Percentiles rank a stretch among this genome's conserved stretches.
phyloP scores from a whole-genome alignment of 1,140 invertebrate genomes.

The Penaeus chinensis region DNA sequence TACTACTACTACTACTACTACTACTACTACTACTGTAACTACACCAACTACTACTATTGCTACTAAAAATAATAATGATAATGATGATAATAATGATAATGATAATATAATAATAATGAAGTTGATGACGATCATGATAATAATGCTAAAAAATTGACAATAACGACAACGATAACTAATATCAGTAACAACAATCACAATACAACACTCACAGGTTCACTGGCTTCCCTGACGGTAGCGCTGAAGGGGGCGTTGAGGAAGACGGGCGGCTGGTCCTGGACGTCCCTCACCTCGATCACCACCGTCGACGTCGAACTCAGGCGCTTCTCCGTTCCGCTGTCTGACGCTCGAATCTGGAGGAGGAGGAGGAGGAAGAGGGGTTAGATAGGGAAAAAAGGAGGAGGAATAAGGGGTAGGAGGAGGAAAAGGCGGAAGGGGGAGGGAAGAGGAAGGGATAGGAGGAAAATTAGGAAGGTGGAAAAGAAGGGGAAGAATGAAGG shows the following conservation, averaged over 20 bases:
- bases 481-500: too few relatives aligned
- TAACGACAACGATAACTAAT: neutral
- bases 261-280: constrained; percentile 83
- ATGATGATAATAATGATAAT: too few relatives aligned
- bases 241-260: constrained; percentile 84
- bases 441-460: too few relatives aligned
- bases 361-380: constrained; percentile 55
- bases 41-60: too few relatives aligned
- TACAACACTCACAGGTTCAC: constrained; percentile 70
- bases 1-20: too few relatives aligned
- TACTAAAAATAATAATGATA: too few relatives aligned
- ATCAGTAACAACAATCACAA: neutral
- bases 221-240: constrained; percentile 80
- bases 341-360: constrained; percentile 73
- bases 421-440: too few relatives aligned
- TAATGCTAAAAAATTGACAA: neutral
- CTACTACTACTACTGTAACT: too few relatives aligned
- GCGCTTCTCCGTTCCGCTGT: constrained; percentile 72
- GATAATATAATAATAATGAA: too few relatives aligned
- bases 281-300: constrained; percentile 79
- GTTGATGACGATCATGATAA: too few relatives aligned
- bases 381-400: neutral
- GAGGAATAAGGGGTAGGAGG: neutral
- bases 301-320: constrained; percentile 78
- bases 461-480: too few relatives aligned